Conservation (phyloP, 2,113 vertebrate genomes). For the Atlantisia rogersi region DNA sequence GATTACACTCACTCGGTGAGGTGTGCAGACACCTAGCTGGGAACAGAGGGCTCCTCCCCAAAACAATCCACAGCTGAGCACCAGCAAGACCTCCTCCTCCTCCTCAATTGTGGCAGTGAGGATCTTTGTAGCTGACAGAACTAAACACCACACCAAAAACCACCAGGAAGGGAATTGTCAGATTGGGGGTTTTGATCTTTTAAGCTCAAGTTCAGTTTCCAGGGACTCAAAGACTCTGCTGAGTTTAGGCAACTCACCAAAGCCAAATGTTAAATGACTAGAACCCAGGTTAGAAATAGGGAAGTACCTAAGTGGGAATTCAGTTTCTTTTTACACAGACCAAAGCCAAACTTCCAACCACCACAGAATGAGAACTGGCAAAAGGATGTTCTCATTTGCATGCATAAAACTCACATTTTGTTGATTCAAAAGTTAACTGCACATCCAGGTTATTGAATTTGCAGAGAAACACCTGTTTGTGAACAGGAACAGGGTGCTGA, state of each 20-base stretch:
- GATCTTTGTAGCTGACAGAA: background rate
- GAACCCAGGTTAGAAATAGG: conserved; percentile 37
- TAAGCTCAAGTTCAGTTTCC: conserved; percentile 35
- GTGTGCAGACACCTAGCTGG: background rate
- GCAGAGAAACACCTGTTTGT: background rate
- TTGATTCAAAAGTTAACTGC: conserved; percentile 32
- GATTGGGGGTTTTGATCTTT: background rate
- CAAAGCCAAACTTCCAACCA: conserved; percentile 52
- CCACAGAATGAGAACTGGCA: conserved; percentile 50
- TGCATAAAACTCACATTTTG: conserved; percentile 39
- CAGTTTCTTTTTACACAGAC: conserved; percentile 23
- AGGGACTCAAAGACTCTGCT: background rate
- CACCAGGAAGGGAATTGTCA: conserved; percentile 1
- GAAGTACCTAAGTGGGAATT: conserved; percentile 11
- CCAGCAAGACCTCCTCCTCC: accelerated
- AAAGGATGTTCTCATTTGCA: conserved; percentile 20
- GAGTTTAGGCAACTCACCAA: background rate
- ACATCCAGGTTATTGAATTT: background rate
- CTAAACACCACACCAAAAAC: background rate
- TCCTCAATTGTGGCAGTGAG: background rate
- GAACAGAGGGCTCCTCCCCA: background rate
- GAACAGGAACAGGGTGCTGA: background rate
- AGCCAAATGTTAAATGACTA: background rate
- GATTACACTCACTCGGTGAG: background rate
- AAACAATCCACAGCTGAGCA: background rate